Evolutionary conservation across 2,113 vertebrate species (phyloP), one percentile per base, ranked within the genome.

Genomic region (Chrysochloris asiatica): DNA sequence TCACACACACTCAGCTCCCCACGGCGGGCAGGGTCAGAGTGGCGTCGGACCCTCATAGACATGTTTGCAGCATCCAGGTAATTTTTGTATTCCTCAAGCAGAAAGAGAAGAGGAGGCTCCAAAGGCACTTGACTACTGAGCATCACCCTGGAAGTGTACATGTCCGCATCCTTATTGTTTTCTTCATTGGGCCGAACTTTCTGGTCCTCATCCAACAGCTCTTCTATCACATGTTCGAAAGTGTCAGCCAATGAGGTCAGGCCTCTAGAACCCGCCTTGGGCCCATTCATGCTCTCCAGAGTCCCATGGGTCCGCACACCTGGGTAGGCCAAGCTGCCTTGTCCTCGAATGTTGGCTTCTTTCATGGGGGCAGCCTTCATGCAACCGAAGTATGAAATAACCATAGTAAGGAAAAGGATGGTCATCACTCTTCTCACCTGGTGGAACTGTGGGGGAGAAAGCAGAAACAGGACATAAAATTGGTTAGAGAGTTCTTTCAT

Each of bases 361-460:
- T 99, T 99, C 99, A 99, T 99, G 36, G 99, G 99, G 98, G 98
- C 99, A 98, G 99, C 99, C 98, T 99, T 99, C 99, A 99, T 99
- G 99, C 99, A 99, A 99, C 99, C 98, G 98, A 99, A 99, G 99
- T 99, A 99, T 98, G 99, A 99, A 99, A 99, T 99, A 99, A 99
- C 99, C 99, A 99, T 99, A 99, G 99, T 99, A 99, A 99, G 98
- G 98, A 99, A 99, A 99, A 99, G 99, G 99, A 99, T 99, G 99
- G 99, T 99, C 99, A 99, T 99, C 99, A 99, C 99, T 99, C 99
- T 99, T 99, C 99, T 99, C 98, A 99, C 99, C 99, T 99, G 99
- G 98, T 99, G 99, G 98, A 99, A 99, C 99, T 99, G 98, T 94
- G 93, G n/a, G 87, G 95, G 86, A 97, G 92, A 90, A 90, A 96